Evolutionary conservation across 2,888 invertebrate species (phyloP).

Genomic region (Mythimna ferrago): DNA sequence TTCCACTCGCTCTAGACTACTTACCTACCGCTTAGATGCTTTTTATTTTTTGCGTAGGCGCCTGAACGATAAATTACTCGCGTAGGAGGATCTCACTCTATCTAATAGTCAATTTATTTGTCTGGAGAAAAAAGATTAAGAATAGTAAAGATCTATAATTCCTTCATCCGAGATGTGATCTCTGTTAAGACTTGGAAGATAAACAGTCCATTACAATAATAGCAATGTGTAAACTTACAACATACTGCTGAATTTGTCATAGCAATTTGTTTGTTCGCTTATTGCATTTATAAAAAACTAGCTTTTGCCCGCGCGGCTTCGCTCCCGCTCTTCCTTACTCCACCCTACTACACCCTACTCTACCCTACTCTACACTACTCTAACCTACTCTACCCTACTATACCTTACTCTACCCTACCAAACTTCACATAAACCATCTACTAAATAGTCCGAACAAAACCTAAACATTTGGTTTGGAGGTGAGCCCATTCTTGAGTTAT

Average conservation of each 20-base stretch:
- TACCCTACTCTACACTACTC: too few relatives aligned
- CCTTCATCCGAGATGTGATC: not conserved
- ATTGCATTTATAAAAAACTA: not conserved
- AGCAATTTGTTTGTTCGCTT: not conserved
- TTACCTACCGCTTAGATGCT: not conserved
- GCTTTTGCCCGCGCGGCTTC: too few relatives aligned
- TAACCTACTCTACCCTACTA: too few relatives aligned
- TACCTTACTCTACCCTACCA: too few relatives aligned
- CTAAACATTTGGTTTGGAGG: too few relatives aligned
- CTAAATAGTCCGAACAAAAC: too few relatives aligned
- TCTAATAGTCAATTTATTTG: constrained; percentile 14
- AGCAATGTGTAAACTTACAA: not conserved
- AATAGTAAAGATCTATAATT: not conserved
- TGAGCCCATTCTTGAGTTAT: too few relatives aligned
- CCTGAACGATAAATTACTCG: not conserved
- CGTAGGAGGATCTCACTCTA: not conserved
- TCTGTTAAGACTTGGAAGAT: not conserved
- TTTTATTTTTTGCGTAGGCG: not conserved
- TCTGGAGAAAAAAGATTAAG: not conserved
- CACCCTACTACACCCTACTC: too few relatives aligned
- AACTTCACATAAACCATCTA: too few relatives aligned
- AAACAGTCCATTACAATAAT: constrained; percentile 1
- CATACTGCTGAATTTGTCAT: not conserved
- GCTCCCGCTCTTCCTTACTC: too few relatives aligned
- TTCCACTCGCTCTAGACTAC: too few relatives aligned